Evolutionary conservation across 2,797 vertebrate genomes (phyloP).

Genomic region (Apogon talboti): DNA sequence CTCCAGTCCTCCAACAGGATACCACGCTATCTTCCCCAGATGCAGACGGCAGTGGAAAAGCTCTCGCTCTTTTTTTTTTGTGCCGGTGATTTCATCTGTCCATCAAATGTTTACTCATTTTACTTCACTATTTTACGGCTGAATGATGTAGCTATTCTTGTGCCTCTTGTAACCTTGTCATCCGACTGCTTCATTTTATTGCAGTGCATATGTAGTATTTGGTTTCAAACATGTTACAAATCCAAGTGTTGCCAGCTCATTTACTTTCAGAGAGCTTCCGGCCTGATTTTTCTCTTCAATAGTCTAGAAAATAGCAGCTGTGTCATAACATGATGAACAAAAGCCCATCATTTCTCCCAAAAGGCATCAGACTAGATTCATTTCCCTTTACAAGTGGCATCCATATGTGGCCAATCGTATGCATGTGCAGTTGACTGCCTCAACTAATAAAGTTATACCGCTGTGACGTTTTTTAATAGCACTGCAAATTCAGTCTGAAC

Average conservation of each 20-base stretch:
- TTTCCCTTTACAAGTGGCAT: slow-evolving; percentile 40
- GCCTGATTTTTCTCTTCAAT: slow-evolving; percentile 30
- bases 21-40: slow-evolving; percentile 24
- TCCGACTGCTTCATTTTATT: slow-evolving; percentile 1
- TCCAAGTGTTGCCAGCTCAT: background rate
- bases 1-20: slow-evolving; percentile 40
- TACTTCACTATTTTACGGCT: slow-evolving; percentile 9
- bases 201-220: background rate
- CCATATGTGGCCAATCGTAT: slow-evolving; percentile 59
- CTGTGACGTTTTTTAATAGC: slow-evolving; percentile 53
- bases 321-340: slow-evolving; percentile 60
- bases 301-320: slow-evolving; percentile 61
- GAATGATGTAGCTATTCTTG: slow-evolving; percentile 2
- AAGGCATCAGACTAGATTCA: slow-evolving; percentile 49
- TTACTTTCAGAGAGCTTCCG: slow-evolving; percentile 13
- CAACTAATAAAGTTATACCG: slow-evolving; percentile 57
- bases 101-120: slow-evolving; percentile 12
- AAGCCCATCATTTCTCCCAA: slow-evolving; percentile 51
- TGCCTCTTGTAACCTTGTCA: slow-evolving; percentile 26
- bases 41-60: slow-evolving; percentile 30
- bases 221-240: slow-evolving; percentile 18
- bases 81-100: slow-evolving; percentile 12
- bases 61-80: slow-evolving; percentile 12
- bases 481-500: slow-evolving; percentile 49
- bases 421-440: slow-evolving; percentile 47